Conservation (phyloP, 2,888 invertebrate genomes). For the Conistra vaccinii region DNA sequence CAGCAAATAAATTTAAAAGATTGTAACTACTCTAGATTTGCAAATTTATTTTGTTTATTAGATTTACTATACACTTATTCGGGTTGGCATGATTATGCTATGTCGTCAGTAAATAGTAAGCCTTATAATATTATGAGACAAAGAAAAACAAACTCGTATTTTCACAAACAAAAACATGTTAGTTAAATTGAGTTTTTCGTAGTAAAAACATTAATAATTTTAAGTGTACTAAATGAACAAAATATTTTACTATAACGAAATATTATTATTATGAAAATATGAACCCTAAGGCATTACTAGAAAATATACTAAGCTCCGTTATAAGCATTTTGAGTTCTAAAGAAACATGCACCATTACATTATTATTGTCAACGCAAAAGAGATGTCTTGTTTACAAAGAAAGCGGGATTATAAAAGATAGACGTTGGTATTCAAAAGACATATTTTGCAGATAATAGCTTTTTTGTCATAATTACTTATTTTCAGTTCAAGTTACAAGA, state of each 20-base stretch:
- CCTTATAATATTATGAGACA: too few relatives aligned
- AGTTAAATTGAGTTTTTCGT: neutral
- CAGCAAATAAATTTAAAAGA: neutral
- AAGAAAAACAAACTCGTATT: neutral
- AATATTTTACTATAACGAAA: neutral
- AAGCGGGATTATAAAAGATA: conserved; percentile 12
- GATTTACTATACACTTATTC: too few relatives aligned
- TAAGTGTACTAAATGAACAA: neutral
- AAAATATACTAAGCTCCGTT: conserved; percentile 4
- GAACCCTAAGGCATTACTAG: neutral
- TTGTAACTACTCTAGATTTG: too few relatives aligned
- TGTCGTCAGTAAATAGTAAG: neutral
- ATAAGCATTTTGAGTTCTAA: conserved; percentile 3
- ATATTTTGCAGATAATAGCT: neutral
- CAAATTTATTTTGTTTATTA: too few relatives aligned
- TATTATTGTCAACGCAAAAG: conserved; percentile 23
- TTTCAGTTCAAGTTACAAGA: neutral
- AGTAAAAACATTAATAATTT: neutral
- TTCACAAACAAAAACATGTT: neutral
- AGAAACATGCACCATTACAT: conserved; percentile 30
- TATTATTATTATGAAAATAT: neutral
- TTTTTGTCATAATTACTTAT: neutral
- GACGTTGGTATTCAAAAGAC: neutral
- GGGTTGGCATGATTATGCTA: neutral
- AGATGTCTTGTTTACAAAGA: conserved; percentile 12